A percentile compares a stretch with the other conserved stretches of the same genome.
phyloP scores from a whole-genome alignment of 2,113 vertebrate genomes.

The Propithecus coquereli region DNA sequence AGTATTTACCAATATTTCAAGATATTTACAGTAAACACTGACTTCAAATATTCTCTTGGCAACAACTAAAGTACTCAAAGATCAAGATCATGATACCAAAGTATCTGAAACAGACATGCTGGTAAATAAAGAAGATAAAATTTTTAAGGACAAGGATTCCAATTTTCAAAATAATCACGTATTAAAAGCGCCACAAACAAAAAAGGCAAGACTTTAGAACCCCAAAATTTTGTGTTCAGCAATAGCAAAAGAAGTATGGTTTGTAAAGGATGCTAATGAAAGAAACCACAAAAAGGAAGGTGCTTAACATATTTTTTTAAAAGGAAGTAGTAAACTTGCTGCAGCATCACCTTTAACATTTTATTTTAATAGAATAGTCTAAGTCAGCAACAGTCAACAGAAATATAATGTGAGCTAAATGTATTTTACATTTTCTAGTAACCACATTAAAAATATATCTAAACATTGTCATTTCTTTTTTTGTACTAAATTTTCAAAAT shows the following conservation, averaged over 20 bases:
- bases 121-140: slow-evolving; percentile 22
- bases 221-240: slow-evolving; percentile 54
- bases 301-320: slow-evolving; percentile 28
- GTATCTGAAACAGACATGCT: not conserved
- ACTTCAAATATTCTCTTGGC: not conserved
- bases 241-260: slow-evolving; percentile 52
- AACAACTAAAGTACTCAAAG: not conserved
- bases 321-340: slow-evolving; percentile 53
- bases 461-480: slow-evolving; percentile 1
- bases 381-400: not conserved
- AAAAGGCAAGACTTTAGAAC: slow-evolving; percentile 9
- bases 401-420: not conserved
- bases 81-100: not conserved
- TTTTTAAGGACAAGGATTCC: not conserved
- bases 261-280: slow-evolving; percentile 65
- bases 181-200: slow-evolving; percentile 34
- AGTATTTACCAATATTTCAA: slow-evolving; percentile 27
- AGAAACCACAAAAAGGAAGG: slow-evolving; percentile 60
- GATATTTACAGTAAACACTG: not conserved
- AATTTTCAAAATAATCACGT: slow-evolving; percentile 13
- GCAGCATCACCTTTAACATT: slow-evolving; percentile 26
- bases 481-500: slow-evolving; percentile 24
- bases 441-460: not conserved
- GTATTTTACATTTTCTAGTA: slow-evolving; percentile 9
- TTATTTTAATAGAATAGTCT: slow-evolving; percentile 43